Evolutionary conservation across 2,797 vertebrate species (phyloP).

Genomic region (Silurus aristotelis): DNA sequence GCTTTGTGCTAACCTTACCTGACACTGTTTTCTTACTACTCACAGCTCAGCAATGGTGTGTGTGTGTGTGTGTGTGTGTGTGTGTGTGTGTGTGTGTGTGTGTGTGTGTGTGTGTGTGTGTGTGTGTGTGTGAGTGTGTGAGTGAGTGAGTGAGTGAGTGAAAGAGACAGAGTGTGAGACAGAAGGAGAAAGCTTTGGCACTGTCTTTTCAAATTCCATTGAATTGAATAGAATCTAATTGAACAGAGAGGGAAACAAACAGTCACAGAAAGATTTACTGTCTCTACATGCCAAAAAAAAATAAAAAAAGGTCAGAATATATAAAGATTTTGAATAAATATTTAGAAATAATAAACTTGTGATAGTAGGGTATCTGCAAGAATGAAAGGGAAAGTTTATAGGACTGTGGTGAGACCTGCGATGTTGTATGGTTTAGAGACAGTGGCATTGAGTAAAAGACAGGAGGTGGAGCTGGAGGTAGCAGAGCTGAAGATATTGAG

Average conservation of each 20-base stretch:
- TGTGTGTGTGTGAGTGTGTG: not conserved
- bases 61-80: too few relatives aligned
- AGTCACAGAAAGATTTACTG: not conserved
- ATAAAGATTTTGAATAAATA: not conserved
- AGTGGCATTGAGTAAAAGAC: too few relatives aligned
- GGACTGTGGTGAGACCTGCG: too few relatives aligned
- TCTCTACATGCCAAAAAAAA: not conserved
- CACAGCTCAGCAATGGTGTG: conserved; percentile 17
- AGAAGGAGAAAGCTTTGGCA: conserved; percentile 4
- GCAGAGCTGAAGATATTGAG: too few relatives aligned
- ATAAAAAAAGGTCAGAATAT: conserved; percentile 39
- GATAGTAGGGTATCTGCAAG: too few relatives aligned
- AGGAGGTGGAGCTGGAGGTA: too few relatives aligned
- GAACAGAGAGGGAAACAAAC: not conserved
- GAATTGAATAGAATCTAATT: not conserved
- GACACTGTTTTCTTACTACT: conserved; percentile 47
- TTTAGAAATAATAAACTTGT: not conserved
- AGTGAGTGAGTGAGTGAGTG: not conserved
- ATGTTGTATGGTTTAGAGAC: too few relatives aligned
- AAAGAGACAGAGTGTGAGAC: not conserved
- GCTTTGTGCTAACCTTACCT: conserved; percentile 56
- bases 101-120: conserved; percentile 1
- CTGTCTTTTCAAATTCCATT: not conserved
- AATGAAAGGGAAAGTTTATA: too few relatives aligned
- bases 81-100: not conserved